Evolutionary conservation across 2,113 vertebrate genomes (phyloP).

Genomic region (Elephas maximus): DNA sequence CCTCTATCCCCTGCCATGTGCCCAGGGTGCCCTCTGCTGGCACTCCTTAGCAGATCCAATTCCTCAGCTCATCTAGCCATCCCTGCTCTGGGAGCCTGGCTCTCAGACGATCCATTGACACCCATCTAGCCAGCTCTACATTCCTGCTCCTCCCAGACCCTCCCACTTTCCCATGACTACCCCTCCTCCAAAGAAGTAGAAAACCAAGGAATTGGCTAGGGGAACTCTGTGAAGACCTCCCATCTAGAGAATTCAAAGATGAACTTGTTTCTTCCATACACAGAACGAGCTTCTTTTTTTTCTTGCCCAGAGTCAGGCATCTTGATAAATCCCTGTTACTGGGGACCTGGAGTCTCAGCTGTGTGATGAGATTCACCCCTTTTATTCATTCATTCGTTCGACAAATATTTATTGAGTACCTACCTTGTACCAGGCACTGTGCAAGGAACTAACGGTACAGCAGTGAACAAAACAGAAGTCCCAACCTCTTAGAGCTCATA

Average conservation of each 20-base stretch:
- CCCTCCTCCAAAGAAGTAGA: not conserved
- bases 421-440: not conserved
- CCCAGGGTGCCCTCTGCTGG: slow-evolving; percentile 82
- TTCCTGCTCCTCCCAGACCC: not conserved
- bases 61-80: not conserved
- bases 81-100: not conserved
- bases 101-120: not conserved
- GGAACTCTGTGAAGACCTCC: not conserved
- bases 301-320: not conserved
- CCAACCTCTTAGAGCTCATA: not conserved
- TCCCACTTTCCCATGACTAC: not conserved
- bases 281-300: not conserved
- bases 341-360: not conserved
- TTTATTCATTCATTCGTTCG: not conserved
- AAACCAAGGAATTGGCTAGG: not conserved
- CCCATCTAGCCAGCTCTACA: not conserved
- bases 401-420: not conserved
- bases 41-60: not conserved
- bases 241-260: not conserved
- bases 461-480: not conserved
- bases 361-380: not conserved
- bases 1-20: slow-evolving; percentile 36
- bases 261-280: not conserved
- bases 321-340: not conserved
- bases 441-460: not conserved